Percentiles rank a stretch among this genome's conserved stretches.
Evolutionary conservation across 2,888 invertebrate genomes (phyloP).

Genomic region (Drosophila subquinaria): DNA sequence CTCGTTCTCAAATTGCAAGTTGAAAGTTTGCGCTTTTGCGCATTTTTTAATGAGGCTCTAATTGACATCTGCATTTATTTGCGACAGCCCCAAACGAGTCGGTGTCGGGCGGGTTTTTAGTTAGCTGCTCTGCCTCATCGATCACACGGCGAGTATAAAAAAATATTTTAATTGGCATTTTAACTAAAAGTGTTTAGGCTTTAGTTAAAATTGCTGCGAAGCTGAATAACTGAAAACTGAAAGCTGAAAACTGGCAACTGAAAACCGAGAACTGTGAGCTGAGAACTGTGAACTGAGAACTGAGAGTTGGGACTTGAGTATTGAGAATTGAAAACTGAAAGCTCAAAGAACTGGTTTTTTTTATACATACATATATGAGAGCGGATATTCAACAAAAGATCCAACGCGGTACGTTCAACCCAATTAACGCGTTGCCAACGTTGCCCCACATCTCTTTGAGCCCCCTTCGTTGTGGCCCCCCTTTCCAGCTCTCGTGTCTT

Average conservation of each 20-base stretch:
- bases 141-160: slow-evolving; percentile 40
- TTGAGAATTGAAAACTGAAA: slow-evolving; percentile 32
- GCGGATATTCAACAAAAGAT: slow-evolving; percentile 57
- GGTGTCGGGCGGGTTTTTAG: slow-evolving; percentile 3
- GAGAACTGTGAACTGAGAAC: slow-evolving; percentile 3
- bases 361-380: slow-evolving; percentile 12
- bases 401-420: slow-evolving; percentile 82
- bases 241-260: slow-evolving; percentile 19
- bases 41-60: slow-evolving; percentile 84
- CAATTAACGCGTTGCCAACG: slow-evolving; percentile 80
- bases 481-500: background rate
- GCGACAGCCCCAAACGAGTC: slow-evolving; percentile 37
- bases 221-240: slow-evolving; percentile 29
- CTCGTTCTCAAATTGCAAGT: slow-evolving; percentile 54
- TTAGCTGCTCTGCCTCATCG: slow-evolving; percentile 33
- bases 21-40: slow-evolving; percentile 75
- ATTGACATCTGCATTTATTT: slow-evolving; percentile 85
- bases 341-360: slow-evolving; percentile 60
- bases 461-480: background rate
- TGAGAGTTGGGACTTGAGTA: slow-evolving; percentile 1
- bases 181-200: slow-evolving; percentile 85
- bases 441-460: slow-evolving; percentile 2
- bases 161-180: slow-evolving; percentile 85
- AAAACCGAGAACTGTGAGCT: background rate
- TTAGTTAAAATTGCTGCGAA: slow-evolving; percentile 83